phyloP scores from a whole-genome alignment of 2,888 invertebrate species.

The Athalia cordata region DNA sequence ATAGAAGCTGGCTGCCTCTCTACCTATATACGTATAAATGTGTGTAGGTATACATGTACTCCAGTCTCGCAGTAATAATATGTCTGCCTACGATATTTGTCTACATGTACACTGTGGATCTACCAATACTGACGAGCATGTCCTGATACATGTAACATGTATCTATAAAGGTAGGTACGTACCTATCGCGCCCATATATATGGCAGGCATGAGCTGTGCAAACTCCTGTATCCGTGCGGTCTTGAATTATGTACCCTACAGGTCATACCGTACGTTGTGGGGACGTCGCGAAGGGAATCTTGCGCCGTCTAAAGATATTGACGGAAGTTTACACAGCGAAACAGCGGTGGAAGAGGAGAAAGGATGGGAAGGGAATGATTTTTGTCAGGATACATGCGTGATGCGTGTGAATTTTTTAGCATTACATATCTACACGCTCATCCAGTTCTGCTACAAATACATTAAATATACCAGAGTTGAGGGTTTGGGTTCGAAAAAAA shows the following conservation, averaged over 20 bases:
- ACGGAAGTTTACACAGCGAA: conserved; percentile 33
- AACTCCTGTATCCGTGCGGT: conserved; percentile 58
- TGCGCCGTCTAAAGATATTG: conserved; percentile 28
- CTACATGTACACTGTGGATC: background rate
- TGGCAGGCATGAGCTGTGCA: conserved; percentile 57
- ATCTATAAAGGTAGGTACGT: conserved; percentile 51
- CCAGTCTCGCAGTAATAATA: background rate
- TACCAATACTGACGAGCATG: too few species aligned
- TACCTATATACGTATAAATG: background rate
- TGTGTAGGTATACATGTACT: background rate
- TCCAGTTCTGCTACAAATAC: too few species aligned
- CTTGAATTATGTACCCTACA: conserved; percentile 53
- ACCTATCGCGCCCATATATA: conserved; percentile 55
- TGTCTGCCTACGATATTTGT: conserved; percentile 3
- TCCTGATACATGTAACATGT: background rate
- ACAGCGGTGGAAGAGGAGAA: background rate
- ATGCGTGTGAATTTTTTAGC: background rate
- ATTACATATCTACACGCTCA: background rate
- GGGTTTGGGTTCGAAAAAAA: background rate
- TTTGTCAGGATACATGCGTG: conserved; percentile 5
- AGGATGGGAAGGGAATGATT: background rate
- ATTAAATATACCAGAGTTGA: background rate
- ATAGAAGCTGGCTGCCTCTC: conserved; percentile 42
- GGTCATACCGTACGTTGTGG: conserved; percentile 44
- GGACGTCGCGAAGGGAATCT: conserved; percentile 32